phyloP scores from a whole-genome alignment of 2,888 invertebrate genomes.

The Lasioglossum oenotherae region DNA sequence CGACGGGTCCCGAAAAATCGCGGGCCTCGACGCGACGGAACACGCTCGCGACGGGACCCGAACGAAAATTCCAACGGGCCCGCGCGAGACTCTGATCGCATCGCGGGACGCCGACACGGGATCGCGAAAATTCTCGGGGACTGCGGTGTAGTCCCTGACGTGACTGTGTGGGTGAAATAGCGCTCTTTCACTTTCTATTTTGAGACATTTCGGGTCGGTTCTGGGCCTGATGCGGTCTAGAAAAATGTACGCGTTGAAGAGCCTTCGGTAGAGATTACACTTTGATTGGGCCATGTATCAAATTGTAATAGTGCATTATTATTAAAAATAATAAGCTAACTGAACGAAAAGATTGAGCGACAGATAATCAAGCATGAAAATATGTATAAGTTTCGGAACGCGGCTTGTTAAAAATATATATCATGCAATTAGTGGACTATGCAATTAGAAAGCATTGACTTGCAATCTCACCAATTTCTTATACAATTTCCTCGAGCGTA shows the following conservation, averaged over 20 bases:
- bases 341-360: neutral
- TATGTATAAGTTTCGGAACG: neutral
- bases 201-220: neutral
- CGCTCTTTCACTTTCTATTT: neutral
- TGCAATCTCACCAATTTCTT: constrained; percentile 27
- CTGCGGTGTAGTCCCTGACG: neutral
- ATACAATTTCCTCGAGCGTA: constrained; percentile 42
- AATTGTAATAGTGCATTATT: too few species aligned
- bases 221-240: neutral
- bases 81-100: neutral
- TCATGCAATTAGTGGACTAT: constrained; percentile 23
- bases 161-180: neutral
- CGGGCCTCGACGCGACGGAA: neutral
- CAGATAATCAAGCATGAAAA: neutral
- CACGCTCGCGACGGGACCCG: neutral
- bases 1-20: neutral
- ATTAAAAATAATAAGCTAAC: too few species aligned
- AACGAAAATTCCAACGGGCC: neutral
- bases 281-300: too few species aligned
- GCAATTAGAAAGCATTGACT: constrained; percentile 44
- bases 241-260: neutral
- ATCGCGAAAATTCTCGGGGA: neutral
- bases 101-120: neutral
- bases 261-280: too few species aligned
- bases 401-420: neutral